Base-by-base conservation (phyloP, 2,797 vertebrate species). In the Lycodopsis pacificus region DNA sequence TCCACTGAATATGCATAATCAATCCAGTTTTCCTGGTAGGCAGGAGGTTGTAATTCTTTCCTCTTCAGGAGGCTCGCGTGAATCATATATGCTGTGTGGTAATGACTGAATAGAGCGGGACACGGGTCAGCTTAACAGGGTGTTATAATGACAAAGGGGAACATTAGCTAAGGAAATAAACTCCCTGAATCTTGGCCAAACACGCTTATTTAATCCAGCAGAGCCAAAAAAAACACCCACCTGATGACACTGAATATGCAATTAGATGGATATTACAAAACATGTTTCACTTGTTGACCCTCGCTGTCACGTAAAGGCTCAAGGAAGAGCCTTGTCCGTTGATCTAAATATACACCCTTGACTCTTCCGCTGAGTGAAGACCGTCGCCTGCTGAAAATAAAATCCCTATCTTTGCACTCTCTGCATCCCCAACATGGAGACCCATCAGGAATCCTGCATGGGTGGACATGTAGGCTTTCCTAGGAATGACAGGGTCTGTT, bases 401-500 rank as follows among this genome's bases (percentile, higher is more conserved):
- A 88, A 86, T 82, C 88, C 82, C 75, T 75, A 85, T 89, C 86
- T 82, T 58, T 79, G 85, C 48, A 51, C 76, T 90, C 81, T 89
- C 74, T 32, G 63, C 82, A 83, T 84, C 88, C 85, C 88, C 81
- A 84, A 87, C 86, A 91, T 80, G 85, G 91, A 88, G 91, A 93
- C 93, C 91, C 89, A 91, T 94, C 86, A 96, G 93, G 93, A 94
- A 95, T 93, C 94, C 95, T 95, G 93, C 94, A 93, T 94, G 94
- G 95, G 94, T 93, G 94, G 93, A 95, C 91, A 89, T 93, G 94
- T 94, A 95, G 95, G 95, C 92, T 95, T 96, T 95, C 95, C 95
- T 94, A 90, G 93, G 93, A 93, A 95, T 94, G 95, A 95, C 94
- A 93, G 92, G 94, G 94, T 93, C 94, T 94, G 93, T 91, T 91